Evolutionary conservation across 1,140 invertebrate species (phyloP), one percentile per base, ranked within the genome.

Genomic region (Steinernema khuongi): DNA sequence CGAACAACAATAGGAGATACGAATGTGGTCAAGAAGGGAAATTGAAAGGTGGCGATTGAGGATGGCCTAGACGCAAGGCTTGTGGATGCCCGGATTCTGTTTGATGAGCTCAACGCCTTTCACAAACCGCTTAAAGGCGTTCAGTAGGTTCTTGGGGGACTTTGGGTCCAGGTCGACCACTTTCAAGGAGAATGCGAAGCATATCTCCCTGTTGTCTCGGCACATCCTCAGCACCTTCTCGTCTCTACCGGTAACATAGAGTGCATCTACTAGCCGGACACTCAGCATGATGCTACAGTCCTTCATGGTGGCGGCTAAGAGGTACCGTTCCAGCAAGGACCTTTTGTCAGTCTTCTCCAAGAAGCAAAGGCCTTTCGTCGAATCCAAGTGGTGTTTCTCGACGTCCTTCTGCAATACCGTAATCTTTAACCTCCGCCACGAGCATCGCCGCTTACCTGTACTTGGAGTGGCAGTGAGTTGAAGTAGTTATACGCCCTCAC

Each of bases 151-250:
- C 36, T 82, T 83, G 2, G 80, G 80, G 4, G 80, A 74, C 50
- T 85, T 84, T 30, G 82, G 82, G 75, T 84, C 83, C 26, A 85
- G 70, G 68, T 84, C 83, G 1, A 84, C 83, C 31, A 84, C 74
- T 74, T 80, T 83, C 29, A 80, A 67, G 19, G 77, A 74, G 36
- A 66, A 79, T 17, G 74, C 77, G 68, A 81, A 81, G 60, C 31
- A 66, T 19, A 67, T 43, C 28, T 81, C 75, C 1, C 73, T 79
- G 0, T 29, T 18, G 29, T 41, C 30, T 30, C 32, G 22, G 14
- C 19, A 29, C 17, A 43, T 17, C 26, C n/a, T 31, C 36, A 41
- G 36, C 36, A 41, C 7, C 36, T 41, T 41, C 36, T 41, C 36
- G 36, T 41, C 36, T 41, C n/a, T 7, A 41, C n/a, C 36, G 36